phyloP scores from a whole-genome alignment of 2,888 invertebrate species.

The Heteropelma amictum region DNA sequence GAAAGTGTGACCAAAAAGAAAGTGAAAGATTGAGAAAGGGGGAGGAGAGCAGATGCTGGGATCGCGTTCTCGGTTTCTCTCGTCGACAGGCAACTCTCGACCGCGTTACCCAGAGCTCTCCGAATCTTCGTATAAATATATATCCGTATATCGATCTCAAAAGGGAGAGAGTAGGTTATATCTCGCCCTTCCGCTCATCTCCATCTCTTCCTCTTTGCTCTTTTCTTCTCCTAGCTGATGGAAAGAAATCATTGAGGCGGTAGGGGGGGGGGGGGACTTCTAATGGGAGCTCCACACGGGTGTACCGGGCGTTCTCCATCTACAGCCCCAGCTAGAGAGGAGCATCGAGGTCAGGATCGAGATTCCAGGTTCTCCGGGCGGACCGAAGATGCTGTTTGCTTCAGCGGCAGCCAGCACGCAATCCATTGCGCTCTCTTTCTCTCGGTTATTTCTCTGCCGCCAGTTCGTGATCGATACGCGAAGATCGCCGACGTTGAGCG shows the following conservation, averaged over 20 bases:
- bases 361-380: constrained; percentile 54
- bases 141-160: constrained; percentile 55
- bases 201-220: constrained; percentile 20
- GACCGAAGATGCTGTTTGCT: constrained; percentile 18
- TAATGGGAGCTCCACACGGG: constrained; percentile 49
- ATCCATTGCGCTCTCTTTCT: constrained; percentile 37
- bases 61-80: constrained; percentile 36
- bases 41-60: constrained; percentile 45
- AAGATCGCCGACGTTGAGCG: constrained; percentile 38
- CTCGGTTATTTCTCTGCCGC: constrained; percentile 14
- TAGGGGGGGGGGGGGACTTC: constrained; percentile 39
- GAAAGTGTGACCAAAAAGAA: constrained; percentile 44
- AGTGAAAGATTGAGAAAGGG: constrained; percentile 44
- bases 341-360: constrained; percentile 59
- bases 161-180: constrained; percentile 25
- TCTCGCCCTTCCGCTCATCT: constrained; percentile 32
- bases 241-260: constrained; percentile 22
- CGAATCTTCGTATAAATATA: constrained; percentile 75
- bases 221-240: constrained; percentile 12
- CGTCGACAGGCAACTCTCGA: constrained; percentile 47
- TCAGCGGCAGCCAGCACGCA: constrained; percentile 52
- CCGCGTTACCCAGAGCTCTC: constrained; percentile 51
- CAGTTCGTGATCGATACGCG: constrained; percentile 54
- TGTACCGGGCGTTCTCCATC: constrained; percentile 40
- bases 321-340: constrained; percentile 28